Conservation (phyloP, 2,888 invertebrate genomes). For the Drosophila demipolita region DNA sequence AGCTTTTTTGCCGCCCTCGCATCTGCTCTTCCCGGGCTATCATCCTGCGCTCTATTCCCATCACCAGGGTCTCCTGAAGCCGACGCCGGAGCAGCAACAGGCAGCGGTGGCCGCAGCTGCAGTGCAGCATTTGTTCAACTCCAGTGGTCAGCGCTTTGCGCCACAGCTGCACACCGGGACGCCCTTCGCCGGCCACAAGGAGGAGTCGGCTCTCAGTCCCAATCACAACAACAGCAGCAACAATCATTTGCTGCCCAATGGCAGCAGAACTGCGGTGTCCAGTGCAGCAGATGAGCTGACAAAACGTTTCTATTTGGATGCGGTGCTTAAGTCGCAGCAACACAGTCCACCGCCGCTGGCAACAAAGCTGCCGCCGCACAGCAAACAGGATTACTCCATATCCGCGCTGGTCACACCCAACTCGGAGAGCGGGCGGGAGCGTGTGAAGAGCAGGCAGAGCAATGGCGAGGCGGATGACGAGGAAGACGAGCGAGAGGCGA, state of each 20-base stretch:
- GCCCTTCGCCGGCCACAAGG: slow-evolving; percentile 54
- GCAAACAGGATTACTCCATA: slow-evolving; percentile 81
- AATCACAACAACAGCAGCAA: slow-evolving; percentile 84
- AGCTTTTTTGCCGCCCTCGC: slow-evolving; percentile 87
- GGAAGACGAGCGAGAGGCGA: slow-evolving; percentile 20
- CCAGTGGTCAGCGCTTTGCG: slow-evolving; percentile 66
- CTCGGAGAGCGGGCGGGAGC: slow-evolving; percentile 83
- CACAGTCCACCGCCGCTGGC: slow-evolving; percentile 74
- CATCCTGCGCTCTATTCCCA: slow-evolving; percentile 87
- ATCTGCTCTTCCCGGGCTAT: slow-evolving; percentile 87
- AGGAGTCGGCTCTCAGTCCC: slow-evolving; percentile 34
- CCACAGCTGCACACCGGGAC: slow-evolving; percentile 64
- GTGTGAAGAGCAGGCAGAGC: slow-evolving; percentile 72
- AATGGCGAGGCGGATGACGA: slow-evolving; percentile 76
- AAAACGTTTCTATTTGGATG: slow-evolving; percentile 91
- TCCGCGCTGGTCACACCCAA: slow-evolving; percentile 84
- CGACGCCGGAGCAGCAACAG: slow-evolving; percentile 83
- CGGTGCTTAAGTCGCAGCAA: slow-evolving; percentile 90
- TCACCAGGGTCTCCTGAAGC: slow-evolving; percentile 84
- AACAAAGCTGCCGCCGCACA: slow-evolving; percentile 72
- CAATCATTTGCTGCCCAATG: slow-evolving; percentile 83
- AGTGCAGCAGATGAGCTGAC: slow-evolving; percentile 87
- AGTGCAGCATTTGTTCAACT: slow-evolving; percentile 81
- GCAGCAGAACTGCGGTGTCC: slow-evolving; percentile 87
- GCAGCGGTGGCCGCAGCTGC: slow-evolving; percentile 81